Evolutionary conservation across 2,797 vertebrate species (phyloP).

Genomic region (Craterocephalus amniculus): DNA sequence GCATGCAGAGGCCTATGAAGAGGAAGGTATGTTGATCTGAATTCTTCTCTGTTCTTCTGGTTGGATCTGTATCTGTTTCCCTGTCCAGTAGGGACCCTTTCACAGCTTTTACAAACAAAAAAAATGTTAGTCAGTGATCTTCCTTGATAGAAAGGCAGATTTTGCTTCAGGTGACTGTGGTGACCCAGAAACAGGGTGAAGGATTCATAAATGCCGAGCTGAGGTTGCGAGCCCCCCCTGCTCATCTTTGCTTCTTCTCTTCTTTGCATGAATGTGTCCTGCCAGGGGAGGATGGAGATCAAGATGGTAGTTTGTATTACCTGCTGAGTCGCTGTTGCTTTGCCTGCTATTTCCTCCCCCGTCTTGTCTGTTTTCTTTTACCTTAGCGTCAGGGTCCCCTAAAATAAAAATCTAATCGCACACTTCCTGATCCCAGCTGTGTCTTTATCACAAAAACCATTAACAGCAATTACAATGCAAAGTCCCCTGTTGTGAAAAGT

Average conservation of each 20-base stretch:
- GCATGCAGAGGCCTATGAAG: conserved; percentile 87
- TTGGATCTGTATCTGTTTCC: conserved; percentile 27
- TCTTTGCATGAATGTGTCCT: conserved; percentile 80
- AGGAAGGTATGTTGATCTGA: conserved; percentile 83
- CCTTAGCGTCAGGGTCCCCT: conserved; percentile 46
- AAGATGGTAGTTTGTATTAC: conserved; percentile 83
- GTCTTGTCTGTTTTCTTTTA: conserved; percentile 37
- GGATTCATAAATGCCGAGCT: conserved; percentile 66
- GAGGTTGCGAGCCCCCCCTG: conserved; percentile 38
- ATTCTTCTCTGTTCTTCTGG: conserved; percentile 61
- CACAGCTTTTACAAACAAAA: conserved; percentile 3
- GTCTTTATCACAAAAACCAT: conserved; percentile 45
- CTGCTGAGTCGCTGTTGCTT: conserved; percentile 69
- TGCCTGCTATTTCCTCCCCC: conserved; percentile 70
- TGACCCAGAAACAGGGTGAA: conserved; percentile 45
- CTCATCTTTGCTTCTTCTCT: conserved; percentile 80
- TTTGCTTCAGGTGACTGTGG: conserved; percentile 17
- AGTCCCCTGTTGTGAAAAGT: conserved; percentile 48
- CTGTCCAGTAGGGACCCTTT: neutral
- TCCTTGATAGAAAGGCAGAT: conserved; percentile 11
- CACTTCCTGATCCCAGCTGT: conserved; percentile 31
- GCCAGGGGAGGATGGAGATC: conserved; percentile 80
- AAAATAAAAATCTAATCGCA: conserved; percentile 59
- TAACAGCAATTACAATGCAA: conserved; percentile 59
- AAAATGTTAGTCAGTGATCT: conserved; percentile 10